phyloP scores from a whole-genome alignment of 1,140 invertebrate species.

The Drosophila lacteicornis region DNA sequence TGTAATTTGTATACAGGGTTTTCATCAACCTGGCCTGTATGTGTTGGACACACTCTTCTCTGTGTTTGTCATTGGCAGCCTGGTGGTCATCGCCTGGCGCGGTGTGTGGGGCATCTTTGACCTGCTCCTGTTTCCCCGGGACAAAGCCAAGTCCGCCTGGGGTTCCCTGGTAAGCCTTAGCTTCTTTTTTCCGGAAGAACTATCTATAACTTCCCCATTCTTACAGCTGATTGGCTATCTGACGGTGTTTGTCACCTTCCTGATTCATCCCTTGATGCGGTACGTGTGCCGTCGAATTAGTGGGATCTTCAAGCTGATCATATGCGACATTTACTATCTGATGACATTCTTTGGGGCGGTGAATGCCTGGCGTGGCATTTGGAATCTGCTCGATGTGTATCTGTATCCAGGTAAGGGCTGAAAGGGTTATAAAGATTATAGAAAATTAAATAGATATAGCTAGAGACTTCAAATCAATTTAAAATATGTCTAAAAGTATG shows the following conservation, averaged over 20 bases:
- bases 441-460: neutral
- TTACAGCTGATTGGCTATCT: slow-evolving; percentile 90
- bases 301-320: slow-evolving; percentile 88
- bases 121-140: slow-evolving; percentile 90
- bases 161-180: slow-evolving; percentile 90
- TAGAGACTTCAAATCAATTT: neutral
- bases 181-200: neutral
- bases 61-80: slow-evolving; percentile 91
- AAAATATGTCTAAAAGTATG: neutral
- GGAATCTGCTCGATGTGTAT: slow-evolving; percentile 92
- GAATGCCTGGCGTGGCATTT: slow-evolving; percentile 94
- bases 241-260: slow-evolving; percentile 89
- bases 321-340: slow-evolving; percentile 91
- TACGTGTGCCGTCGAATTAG: slow-evolving; percentile 88
- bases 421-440: neutral
- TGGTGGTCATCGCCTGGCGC: slow-evolving; percentile 95
- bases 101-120: slow-evolving; percentile 93
- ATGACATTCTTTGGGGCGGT: slow-evolving; percentile 92
- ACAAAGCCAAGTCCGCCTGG: slow-evolving; percentile 88
- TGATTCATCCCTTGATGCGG: slow-evolving; percentile 89
- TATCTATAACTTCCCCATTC: rapidly evolving
- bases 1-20: slow-evolving; percentile 86
- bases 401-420: slow-evolving; percentile 88
- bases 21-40: slow-evolving; percentile 90
- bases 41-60: slow-evolving; percentile 94